A percentile compares a stretch with the other conserved stretches of the same genome.
These are phyloP conservation scores for Drosophila jambulina DNA, from an alignment of 1,140 invertebrate species.

Conservation along the genomic window DNA sequence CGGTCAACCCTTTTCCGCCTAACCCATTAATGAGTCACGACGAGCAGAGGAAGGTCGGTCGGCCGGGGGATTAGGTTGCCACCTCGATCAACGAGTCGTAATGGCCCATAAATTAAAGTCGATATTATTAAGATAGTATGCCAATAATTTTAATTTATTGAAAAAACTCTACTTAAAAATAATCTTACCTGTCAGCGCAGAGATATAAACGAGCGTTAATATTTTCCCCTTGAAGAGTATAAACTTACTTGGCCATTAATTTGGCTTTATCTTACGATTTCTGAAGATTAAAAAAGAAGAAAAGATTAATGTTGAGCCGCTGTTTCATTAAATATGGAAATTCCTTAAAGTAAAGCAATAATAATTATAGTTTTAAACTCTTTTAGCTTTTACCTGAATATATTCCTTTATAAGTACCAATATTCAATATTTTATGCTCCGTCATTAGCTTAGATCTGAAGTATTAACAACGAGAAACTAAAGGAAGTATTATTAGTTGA, in stretches of 20 bases:
- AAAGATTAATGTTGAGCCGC: not conserved
- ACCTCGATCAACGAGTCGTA: not conserved
- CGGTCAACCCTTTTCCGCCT: conserved; percentile 11
- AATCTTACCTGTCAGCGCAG: not conserved
- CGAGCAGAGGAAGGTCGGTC: conserved; percentile 3
- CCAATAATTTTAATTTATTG: not conserved
- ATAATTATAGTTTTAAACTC: not conserved
- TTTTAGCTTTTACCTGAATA: too few relatives aligned
- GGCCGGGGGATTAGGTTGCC: not conserved
- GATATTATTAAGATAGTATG: conserved; percentile 8
- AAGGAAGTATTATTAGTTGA: not conserved
- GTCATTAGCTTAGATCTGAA: not conserved
- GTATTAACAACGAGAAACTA: not conserved
- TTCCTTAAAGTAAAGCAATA: not conserved
- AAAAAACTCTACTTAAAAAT: not conserved
- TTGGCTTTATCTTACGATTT: not conserved
- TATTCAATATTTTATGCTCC: not conserved
- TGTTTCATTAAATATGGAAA: not conserved
- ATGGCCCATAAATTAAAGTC: not conserved
- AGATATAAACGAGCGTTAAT: not conserved
- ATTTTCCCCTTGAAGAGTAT: not conserved
- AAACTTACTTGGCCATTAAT: conserved; percentile 3
- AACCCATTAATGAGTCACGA: conserved; percentile 9
- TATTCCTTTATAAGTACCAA: not conserved
- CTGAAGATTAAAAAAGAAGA: not conserved